These are phyloP conservation scores for Tribolium madens DNA, from an alignment of 1,140 invertebrate genomes.

Conservation along the genomic window DNA sequence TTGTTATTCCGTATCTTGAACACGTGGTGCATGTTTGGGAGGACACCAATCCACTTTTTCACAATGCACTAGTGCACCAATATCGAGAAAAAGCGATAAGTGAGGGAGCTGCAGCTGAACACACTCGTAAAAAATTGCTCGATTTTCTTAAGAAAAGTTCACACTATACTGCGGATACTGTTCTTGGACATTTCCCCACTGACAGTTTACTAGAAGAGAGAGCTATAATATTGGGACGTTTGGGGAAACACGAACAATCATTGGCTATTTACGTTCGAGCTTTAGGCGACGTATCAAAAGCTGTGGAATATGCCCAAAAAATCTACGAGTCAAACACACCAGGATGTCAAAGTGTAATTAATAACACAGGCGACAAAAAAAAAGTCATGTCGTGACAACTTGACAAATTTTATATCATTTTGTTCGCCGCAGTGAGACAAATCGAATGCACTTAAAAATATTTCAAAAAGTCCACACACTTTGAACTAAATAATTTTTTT, in stretches of 20 bases:
- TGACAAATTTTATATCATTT: no score
- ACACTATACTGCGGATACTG: slow-evolving; percentile 88
- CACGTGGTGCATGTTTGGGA: slow-evolving; percentile 92
- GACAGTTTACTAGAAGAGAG: slow-evolving; percentile 91
- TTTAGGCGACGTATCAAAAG: slow-evolving; percentile 83
- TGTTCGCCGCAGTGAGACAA: no score
- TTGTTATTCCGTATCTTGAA: slow-evolving; percentile 94
- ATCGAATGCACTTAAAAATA: no score
- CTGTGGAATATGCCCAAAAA: slow-evolving; percentile 87
- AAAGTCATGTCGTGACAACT: no score
- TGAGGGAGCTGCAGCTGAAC: slow-evolving; percentile 71
- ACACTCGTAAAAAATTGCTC: slow-evolving; percentile 81
- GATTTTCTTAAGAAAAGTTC: slow-evolving; percentile 87
- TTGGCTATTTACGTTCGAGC: slow-evolving; percentile 90
- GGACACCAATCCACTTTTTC: slow-evolving; percentile 87
- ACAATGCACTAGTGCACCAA: slow-evolving; percentile 90
- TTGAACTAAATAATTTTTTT: no score
- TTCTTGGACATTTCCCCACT: slow-evolving; percentile 88
- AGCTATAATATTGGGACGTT: slow-evolving; percentile 89
- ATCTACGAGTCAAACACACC: slow-evolving; percentile 67
- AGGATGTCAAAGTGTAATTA: slow-evolving; percentile 55
- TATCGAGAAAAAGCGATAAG: slow-evolving; percentile 78
- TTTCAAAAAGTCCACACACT: no score
- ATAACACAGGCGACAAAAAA: no score
- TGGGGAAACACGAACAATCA: slow-evolving; percentile 93